These are phyloP conservation scores for Caranx ignobilis DNA, from an alignment of 2,113 vertebrate genomes.

Conservation along the genomic window DNA sequence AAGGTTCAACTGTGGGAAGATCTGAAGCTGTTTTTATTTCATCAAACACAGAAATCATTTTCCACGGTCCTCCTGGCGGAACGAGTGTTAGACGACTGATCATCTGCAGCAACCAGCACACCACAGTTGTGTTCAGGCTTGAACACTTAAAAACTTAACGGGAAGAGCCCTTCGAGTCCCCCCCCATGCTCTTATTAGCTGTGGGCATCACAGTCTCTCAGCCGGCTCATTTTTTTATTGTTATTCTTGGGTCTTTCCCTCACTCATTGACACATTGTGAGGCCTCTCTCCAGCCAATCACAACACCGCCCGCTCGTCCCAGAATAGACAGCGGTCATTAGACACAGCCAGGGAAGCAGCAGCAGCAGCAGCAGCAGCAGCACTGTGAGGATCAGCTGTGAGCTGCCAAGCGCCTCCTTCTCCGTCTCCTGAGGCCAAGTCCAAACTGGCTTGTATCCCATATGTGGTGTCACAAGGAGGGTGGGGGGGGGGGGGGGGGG, in stretches of 20 bases:
- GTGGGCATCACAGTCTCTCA: background rate
- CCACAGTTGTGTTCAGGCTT: background rate
- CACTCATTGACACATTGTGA: slow-evolving; percentile 34
- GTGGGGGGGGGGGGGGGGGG: slow-evolving; percentile 21
- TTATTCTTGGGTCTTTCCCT: slow-evolving; percentile 38
- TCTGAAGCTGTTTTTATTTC: background rate
- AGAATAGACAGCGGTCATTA: slow-evolving; percentile 55
- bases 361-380: slow-evolving; percentile 1
- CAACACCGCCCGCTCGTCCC: slow-evolving; percentile 6
- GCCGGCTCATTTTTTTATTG: background rate
- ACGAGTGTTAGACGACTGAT: background rate
- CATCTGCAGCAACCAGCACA: background rate
- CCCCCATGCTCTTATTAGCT: background rate
- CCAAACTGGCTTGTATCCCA: slow-evolving; percentile 40
- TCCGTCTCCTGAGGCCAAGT: slow-evolving; percentile 47
- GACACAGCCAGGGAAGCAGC: slow-evolving; percentile 22
- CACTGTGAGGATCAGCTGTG: slow-evolving; percentile 72
- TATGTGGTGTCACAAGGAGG: slow-evolving; percentile 40
- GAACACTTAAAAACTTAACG: background rate
- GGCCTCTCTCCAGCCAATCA: slow-evolving; percentile 5
- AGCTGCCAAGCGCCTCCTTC: slow-evolving; percentile 16
- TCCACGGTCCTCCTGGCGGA: background rate
- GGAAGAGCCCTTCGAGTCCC: slow-evolving; percentile 27
- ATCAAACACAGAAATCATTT: background rate
- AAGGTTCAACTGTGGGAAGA: slow-evolving; percentile 1